Conservation (phyloP, 2,888 invertebrate genomes). For the Chorisops tibialis region DNA sequence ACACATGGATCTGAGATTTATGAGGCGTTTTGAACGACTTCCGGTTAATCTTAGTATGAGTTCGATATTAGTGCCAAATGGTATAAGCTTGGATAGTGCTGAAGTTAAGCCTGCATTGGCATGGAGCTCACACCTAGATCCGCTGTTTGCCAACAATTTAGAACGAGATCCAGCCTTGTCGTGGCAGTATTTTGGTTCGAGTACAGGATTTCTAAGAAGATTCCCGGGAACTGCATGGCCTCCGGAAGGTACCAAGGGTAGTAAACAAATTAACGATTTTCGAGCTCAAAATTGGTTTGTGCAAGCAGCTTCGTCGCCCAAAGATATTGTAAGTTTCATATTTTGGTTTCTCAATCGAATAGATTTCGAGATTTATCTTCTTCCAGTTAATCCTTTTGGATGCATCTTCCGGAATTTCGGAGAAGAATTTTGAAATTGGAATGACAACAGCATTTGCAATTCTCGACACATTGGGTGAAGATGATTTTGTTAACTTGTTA, state of each 20-base stretch:
- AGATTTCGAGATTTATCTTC: neutral
- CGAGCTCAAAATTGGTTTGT: constrained; percentile 94
- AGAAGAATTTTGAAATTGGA: constrained; percentile 79
- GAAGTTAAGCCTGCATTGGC: constrained; percentile 86
- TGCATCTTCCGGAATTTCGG: constrained; percentile 83
- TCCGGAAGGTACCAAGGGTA: constrained; percentile 74
- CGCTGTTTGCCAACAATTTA: constrained; percentile 84
- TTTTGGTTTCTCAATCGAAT: neutral
- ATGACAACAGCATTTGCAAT: constrained; percentile 85
- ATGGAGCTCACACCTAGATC: constrained; percentile 92
- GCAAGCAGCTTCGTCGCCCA: constrained; percentile 94
- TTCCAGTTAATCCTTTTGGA: constrained; percentile 75
- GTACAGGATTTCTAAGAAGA: constrained; percentile 90
- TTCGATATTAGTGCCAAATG: constrained; percentile 78
- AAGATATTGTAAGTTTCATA: constrained; percentile 71
- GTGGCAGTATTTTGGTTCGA: constrained; percentile 99
- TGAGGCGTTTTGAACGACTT: constrained; percentile 82
- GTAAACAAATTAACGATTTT: constrained; percentile 87
- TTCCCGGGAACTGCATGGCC: constrained; percentile 96
- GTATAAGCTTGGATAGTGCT: constrained; percentile 54
- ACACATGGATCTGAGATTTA: constrained; percentile 69
- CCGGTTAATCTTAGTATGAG: constrained; percentile 81
- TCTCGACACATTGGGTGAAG: constrained; percentile 90
- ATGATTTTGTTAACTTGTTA: constrained; percentile 95
- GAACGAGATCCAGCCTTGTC: constrained; percentile 85